Evolutionary conservation across 2,113 vertebrate species (phyloP).

Genomic region (Hemiprocne comata): DNA sequence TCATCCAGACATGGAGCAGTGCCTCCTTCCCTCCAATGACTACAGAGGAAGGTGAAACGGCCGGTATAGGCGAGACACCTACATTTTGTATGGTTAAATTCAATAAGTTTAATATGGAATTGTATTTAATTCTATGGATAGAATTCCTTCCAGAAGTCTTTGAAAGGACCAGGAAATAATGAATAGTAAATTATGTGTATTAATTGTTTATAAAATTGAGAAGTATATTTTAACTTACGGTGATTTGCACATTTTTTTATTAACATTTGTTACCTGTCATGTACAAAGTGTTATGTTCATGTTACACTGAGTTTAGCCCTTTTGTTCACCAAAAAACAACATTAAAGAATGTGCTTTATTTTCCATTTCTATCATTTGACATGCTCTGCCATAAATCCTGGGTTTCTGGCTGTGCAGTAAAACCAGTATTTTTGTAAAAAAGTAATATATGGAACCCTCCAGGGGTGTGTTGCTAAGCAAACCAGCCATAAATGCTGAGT

Average conservation of each 20-base stretch:
- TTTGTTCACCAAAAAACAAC: background rate
- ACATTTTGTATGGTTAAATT: background rate
- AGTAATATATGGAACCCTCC: background rate
- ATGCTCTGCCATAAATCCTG: background rate
- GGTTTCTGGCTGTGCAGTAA: background rate
- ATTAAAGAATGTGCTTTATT: background rate
- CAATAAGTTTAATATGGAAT: background rate
- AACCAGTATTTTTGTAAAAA: conserved; percentile 20
- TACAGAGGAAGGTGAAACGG: background rate
- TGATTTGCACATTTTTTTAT: background rate
- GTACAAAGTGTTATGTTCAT: background rate
- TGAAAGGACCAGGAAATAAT: background rate
- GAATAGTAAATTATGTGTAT: background rate
- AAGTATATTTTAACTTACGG: background rate
- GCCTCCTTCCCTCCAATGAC: background rate
- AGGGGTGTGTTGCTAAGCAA: conserved; percentile 26
- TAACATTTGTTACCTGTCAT: background rate
- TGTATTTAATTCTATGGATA: background rate
- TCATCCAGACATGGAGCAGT: background rate
- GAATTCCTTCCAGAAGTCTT: background rate
- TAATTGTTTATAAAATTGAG: background rate
- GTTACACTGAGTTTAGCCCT: background rate
- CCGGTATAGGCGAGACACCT: background rate
- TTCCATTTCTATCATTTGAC: conserved; percentile 7
- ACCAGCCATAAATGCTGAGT: background rate